A percentile compares a stretch with the other conserved stretches of the same genome.
phyloP scores from a whole-genome alignment of 2,113 vertebrate genomes.

The Phalacrocorax aristotelis region DNA sequence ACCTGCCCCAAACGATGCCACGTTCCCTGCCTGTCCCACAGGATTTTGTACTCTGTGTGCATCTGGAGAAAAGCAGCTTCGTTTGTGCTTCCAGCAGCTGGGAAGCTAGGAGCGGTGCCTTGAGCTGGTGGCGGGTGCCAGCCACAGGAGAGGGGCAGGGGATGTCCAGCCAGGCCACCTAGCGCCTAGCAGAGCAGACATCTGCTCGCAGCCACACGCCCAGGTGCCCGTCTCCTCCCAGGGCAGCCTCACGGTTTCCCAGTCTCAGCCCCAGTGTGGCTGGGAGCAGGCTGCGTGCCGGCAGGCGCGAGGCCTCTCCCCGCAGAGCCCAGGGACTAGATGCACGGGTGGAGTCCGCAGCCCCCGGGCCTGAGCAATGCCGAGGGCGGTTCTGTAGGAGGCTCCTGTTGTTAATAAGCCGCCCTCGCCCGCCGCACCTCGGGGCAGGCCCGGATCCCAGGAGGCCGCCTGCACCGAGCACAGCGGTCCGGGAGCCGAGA shows the following conservation, averaged over 20 bases:
- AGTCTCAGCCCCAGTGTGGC: background rate
- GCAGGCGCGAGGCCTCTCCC: too few species aligned
- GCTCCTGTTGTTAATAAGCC: background rate
- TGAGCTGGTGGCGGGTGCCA: too few species aligned
- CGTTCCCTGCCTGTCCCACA: background rate
- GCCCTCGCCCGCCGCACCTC: background rate
- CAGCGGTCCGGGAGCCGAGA: too few species aligned
- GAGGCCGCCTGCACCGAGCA: background rate
- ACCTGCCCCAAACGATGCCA: background rate
- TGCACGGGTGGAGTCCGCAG: too few species aligned
- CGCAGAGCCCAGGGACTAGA: background rate
- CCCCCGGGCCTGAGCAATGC: background rate
- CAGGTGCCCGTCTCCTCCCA: background rate
- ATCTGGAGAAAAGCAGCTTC: background rate
- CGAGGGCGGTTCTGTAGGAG: too few species aligned
- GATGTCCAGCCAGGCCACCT: too few species aligned
- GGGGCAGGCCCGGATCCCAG: too few species aligned
- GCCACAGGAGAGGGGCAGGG: background rate
- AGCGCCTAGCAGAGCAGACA: too few species aligned
- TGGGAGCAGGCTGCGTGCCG: too few species aligned
- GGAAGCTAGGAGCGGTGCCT: background rate
- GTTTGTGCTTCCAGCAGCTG: background rate
- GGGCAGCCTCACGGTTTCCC: too few species aligned
- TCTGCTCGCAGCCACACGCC: background rate
- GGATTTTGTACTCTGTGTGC: background rate